Base-by-base conservation (phyloP, 2,888 invertebrate species). In the Trissolcus brochymenae region DNA sequence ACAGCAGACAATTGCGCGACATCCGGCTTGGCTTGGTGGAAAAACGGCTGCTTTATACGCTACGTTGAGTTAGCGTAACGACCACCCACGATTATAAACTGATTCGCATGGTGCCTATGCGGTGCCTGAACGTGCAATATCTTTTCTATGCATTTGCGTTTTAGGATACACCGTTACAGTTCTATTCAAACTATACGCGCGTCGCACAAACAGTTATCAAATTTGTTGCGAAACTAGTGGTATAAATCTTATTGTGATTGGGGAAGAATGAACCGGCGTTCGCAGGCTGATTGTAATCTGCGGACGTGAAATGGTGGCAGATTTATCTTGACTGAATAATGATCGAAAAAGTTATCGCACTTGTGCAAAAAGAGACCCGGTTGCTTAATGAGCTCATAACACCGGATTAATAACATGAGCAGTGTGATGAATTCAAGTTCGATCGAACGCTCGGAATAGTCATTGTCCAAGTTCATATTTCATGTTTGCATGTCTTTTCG, bases 21-120 rank as follows among this genome's bases (percentile, higher is more conserved):
- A 80, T 84, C 83, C 82, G 84, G 81, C 79, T 76, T 64, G 76
- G 61, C 73, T 76, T 79, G 76, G 80, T 81, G 80, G 84, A 84
- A 85, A 86, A 86, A 86, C 83, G 82, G 81, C 74, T 81, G 84
- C 82, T 86, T 86, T 86, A 85, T 84, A 85, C 83, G 85, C 82
- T 79, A 79, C 84, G 84, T 84, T 86, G 82, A 82, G 76, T 82
- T 74, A 80, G 80, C 80, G 80, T 82, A 83, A 84, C 84, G 83
- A 84, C 86, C 86, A 83, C 79, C 82, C 83, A 82, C 84, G 83
- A 85, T 85, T 85, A 83, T 80, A 81, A 81, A 72, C 80, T 65
- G 68, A 76, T 64, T 53, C 67, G 71, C 75, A 40, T 41, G 71
- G 66, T 64, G 59, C 64, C 64, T 55, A n/a, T n/a, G 57, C 55